Evolutionary conservation across 2,113 vertebrate species (phyloP), one percentile per base, ranked within the genome.

Genomic region (Amblyornis subalaris): DNA sequence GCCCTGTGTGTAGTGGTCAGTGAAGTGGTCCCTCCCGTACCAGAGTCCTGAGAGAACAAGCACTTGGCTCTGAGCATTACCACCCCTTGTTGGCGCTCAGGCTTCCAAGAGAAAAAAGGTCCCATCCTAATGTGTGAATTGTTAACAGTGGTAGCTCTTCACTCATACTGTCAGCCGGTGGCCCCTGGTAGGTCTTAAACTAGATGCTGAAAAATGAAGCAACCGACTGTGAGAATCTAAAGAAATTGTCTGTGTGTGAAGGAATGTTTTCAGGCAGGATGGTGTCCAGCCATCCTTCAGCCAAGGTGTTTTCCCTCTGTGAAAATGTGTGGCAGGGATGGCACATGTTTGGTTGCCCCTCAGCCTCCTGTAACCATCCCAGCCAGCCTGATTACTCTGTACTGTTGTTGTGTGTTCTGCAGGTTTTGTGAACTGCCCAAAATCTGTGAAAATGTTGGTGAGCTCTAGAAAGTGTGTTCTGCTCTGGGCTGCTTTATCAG

Each of bases 161-260:
- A 73, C 62, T 62, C 7, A 1, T 28, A n/a, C 31, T 83, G 16
- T 69, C 53, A 69, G 26, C 33, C 16, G 21, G 35, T 0, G 0
- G 66, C 17, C 22, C 23, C 22, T 62, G 4, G 0, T 35, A 66
- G 42, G 42, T 33, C 33, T 71, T 47, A 54, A 28, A 33, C 22
- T 81, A 24, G 48, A 42, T 17, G 20, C n/a, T 71, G 53, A 44
- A 60, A 85, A 85, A 75, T 58, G 4, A 75, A 82, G 25, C 33
- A 79, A 60, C 71, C 53, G 44, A 28, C 48, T 60, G 15, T 10
- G 72, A 65, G 53, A 82, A 75, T 12, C 12, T 45, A 22, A 58
- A 58, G n/a, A 58, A 66, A 57, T 33, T 40, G 7, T 61, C 51
- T 67, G 14, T 75, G 35, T 8, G 1, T 24, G 47, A 60, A 44